phyloP scores from a whole-genome alignment of 1,140 invertebrate species.

The Potamilus streckersoni region DNA sequence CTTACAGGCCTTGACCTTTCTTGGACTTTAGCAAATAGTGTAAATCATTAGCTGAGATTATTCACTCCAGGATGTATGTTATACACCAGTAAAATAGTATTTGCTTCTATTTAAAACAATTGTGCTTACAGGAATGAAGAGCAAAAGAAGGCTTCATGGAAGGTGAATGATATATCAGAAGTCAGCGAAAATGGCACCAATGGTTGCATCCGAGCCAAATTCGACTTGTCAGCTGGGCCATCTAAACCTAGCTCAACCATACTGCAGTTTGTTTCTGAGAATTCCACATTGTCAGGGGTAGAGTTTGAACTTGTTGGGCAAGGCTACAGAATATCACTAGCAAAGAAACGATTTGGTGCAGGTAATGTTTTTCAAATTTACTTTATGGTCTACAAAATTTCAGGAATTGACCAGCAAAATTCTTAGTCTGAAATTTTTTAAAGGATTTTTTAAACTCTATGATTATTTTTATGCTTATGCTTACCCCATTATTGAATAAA shows the following conservation, averaged over 20 bases:
- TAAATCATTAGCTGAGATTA: no score
- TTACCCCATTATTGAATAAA: not conserved
- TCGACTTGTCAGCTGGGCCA: conserved; percentile 84
- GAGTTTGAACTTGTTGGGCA: conserved; percentile 90
- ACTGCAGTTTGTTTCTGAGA: conserved; percentile 94
- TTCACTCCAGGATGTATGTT: no score
- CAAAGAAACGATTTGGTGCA: conserved; percentile 94
- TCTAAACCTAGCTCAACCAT: conserved; percentile 85
- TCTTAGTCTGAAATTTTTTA: not conserved
- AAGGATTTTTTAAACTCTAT: not conserved
- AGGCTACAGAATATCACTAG: conserved; percentile 92
- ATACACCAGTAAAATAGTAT: no score
- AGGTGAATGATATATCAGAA: conserved; percentile 88
- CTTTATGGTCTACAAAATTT: not conserved
- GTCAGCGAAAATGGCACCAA: conserved; percentile 88
- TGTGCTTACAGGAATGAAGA: conserved; percentile 76
- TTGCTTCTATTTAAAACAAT: not conserved
- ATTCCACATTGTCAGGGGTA: conserved; percentile 91
- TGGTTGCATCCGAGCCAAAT: conserved; percentile 88
- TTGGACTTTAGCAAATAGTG: no score
- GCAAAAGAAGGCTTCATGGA: conserved; percentile 88
- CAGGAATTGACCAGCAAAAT: not conserved
- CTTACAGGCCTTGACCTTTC: no score
- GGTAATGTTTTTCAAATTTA: conserved; percentile 71
- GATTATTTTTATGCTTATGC: not conserved